Evolutionary conservation across 2,113 vertebrate genomes (phyloP).

Genomic region (Cricetomys ansorgei): DNA sequence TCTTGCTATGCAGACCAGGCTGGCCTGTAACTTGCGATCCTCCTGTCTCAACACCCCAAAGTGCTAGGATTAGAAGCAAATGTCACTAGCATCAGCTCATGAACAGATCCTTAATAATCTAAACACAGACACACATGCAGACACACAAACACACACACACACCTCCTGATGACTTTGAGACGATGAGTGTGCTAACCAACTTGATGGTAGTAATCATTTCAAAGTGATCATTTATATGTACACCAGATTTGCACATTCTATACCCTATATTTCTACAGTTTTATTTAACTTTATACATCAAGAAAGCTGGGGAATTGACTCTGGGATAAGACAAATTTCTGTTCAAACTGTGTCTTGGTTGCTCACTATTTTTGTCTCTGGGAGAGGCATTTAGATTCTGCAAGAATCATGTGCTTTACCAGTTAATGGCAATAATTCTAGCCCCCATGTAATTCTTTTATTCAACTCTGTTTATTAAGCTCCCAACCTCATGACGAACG

Average conservation of each 20-base stretch:
- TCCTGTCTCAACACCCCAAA: not conserved
- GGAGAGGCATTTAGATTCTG: constrained; percentile 40
- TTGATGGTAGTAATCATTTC: not conserved
- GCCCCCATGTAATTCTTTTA: constrained; percentile 28
- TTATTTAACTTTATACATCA: not conserved
- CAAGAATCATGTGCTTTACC: constrained; percentile 27
- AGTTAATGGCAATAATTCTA: constrained; percentile 45
- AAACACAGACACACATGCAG: not conserved
- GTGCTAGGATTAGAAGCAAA: not conserved
- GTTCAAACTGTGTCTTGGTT: constrained; percentile 7
- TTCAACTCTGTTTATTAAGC: constrained; percentile 42
- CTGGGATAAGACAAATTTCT: not conserved
- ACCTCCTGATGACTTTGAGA: not conserved
- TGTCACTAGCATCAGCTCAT: not conserved
- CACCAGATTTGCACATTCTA: not conserved
- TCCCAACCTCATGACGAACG: not conserved
- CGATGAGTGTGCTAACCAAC: not conserved
- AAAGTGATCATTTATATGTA: not conserved
- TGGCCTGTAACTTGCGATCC: not conserved
- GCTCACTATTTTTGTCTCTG: not conserved
- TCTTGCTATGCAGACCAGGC: not conserved
- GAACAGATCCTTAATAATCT: not conserved
- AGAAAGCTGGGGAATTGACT: not conserved
- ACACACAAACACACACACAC: not conserved
- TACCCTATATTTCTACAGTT: not conserved